Base-by-base conservation (phyloP, 2,888 invertebrate species). In the Nipponacmea schrenckii region DNA sequence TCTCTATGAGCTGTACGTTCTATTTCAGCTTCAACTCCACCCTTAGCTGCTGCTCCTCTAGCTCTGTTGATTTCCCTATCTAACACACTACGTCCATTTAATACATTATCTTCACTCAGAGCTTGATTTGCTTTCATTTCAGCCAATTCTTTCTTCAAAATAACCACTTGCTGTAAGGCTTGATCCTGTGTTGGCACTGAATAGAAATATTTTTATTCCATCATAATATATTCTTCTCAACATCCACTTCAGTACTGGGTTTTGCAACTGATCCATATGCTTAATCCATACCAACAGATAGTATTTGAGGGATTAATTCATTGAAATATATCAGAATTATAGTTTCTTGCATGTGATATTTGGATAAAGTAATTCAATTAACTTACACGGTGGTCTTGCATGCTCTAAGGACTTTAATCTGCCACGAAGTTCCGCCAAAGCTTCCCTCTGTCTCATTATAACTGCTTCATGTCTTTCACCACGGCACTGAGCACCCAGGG, bases 401-500 rank as follows among this genome's bases (percentile, higher is more conserved):
- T 80, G 81, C 74, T 89, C 89, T 62, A 89, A 77, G 0, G 76
- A 77, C 77, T 86, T 89, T 44, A 89, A 79, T 48, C 87, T 73
- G 5, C 81, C 69, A 66, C 89, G 77, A 39, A 89, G 79, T 73
- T 89, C 88, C n/a, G 87, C 82, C 44, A 89, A 76, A 14, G 89
- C 89, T 75, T 88, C 88, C 62, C 88, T 74, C 78, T 89, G 89
- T 50, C 88, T 77, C 4, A 77, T 75, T 56, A 89, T 89, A 20
- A 87, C 85, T 72, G 86, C 86, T 67, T 88, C 88, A 69, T 89
- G 89, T 48, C 88, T 72, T 74, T 89, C 89, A 5, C 89, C 88
- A 10, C 87, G 81, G 76, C 89, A 89, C 76, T 88, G 87, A 20
- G 88, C 87, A 24, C 89, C 89, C 26, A 87, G 77, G 44, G 87